Evolutionary conservation across 2,888 invertebrate genomes (phyloP), one percentile per base, ranked within the genome.

Genomic region (Archips crataeganus): DNA sequence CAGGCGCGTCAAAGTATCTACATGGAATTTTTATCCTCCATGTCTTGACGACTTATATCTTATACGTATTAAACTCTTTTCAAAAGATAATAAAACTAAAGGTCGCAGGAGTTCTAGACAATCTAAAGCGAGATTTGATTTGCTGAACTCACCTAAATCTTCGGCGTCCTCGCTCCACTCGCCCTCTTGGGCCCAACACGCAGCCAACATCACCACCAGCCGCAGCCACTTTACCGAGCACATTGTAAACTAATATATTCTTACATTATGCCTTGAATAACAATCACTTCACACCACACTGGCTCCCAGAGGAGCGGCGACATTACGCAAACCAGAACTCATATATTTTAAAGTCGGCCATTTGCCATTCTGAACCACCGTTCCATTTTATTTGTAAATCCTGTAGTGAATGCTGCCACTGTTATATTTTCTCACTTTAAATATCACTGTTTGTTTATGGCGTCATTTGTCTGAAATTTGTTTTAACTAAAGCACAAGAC

Each of bases 121-220:
- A 11, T 45, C 34, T 34, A 59, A 32, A 59, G 2, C 59, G 0
- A 11, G 13, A 60, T 60, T 39, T 39, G 60, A 39, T 57, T 57
- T 57, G 11, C 9, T 8, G 32, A 62, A 75, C 91, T 89, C 80
- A 94, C 94, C 94, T 66, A 94, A 82, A 68, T 94, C 94, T 78
- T 94, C 94, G 11, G 94, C 94, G 76, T 94, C 94, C 76, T 94
- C 94, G 64, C 93, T 94, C 94, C 94, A 94, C 81, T 94, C 94
- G 36, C 93, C 93, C 72, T 94, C 94, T 79, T 94, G 93, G 62
- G 94, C 94, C 88, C 92, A 92, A 84, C 92, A 91, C 32, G 90
- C 92, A 42, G 92, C 90, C 78, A 94, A 85, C 87, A 93, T 88
- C 84, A 94, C 87, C 76, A 93, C 73, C 81, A 94, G 78, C 81